phyloP scores from a whole-genome alignment of 2,888 invertebrate species.

The Lissonota sp. region DNA sequence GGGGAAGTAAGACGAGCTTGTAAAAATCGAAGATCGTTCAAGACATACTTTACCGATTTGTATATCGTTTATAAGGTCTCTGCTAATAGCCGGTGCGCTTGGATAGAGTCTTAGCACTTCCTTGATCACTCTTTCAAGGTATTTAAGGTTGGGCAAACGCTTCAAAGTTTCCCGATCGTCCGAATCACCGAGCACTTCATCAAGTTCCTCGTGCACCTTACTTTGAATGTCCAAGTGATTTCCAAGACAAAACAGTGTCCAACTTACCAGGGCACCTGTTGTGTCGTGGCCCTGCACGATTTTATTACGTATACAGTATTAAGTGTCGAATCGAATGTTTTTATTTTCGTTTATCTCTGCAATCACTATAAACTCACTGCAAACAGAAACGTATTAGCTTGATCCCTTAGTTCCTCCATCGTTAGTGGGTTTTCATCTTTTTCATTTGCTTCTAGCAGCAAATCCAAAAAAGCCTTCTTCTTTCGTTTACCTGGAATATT shows the following conservation, averaged over 20 bases:
- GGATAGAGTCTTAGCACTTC: conserved; percentile 86
- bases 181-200: conserved; percentile 79
- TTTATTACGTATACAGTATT: too few species aligned
- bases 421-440: conserved; percentile 86
- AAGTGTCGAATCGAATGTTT: too few species aligned
- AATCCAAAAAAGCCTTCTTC: conserved; percentile 88
- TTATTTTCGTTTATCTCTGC: too few species aligned
- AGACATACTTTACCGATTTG: conserved; percentile 77
- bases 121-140: conserved; percentile 86
- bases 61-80: conserved; percentile 83
- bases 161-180: conserved; percentile 74
- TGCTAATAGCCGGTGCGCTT: conserved; percentile 85
- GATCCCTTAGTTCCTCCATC: conserved; percentile 87
- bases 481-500: conserved; percentile 81
- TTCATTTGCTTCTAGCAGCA: conserved; percentile 86
- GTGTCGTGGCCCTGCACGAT: conserved; percentile 84
- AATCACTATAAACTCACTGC: conserved; percentile 84
- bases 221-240: conserved; percentile 83
- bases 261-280: conserved; percentile 85
- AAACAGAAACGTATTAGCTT: conserved; percentile 91
- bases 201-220: conserved; percentile 84
- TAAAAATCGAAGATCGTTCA: too few species aligned
- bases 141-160: conserved; percentile 83
- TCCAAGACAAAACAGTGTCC: conserved; percentile 84
- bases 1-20: too few species aligned